Base-by-base conservation (phyloP, 1,140 invertebrate genomes). In the Leptinotarsa defecta region DNA sequence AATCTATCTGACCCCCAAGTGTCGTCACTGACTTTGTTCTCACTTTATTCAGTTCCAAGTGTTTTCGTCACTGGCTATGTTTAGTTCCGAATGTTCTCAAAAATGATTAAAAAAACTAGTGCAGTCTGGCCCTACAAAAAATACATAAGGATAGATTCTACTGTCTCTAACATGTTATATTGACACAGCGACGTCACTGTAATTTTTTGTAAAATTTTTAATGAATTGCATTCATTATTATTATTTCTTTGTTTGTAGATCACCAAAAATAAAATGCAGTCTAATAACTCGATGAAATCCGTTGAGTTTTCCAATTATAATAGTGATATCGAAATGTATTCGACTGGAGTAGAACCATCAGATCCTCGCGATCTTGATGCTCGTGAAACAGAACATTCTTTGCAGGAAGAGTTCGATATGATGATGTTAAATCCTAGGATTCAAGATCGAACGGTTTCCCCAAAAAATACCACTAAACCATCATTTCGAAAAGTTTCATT, bases 291-390 rank as follows among this genome's bases (percentile, higher is more conserved):
- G 11, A 65, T 71, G 17, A 80, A 80, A 77, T 76, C 69, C 20
- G 74, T 76, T 34, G 80, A 82, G 15, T n/a, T 79, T 17, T 81
- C 81, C 6, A 68, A 81, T 48, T 82, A 76, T 57, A 78, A 79
- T 20, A 78, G 73, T 68, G 90, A 87, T 22, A 88, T 86, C 24
- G 90, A 88, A 74, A 86, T 85, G 76, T 89, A 90, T 64, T 90
- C 89, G 1, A 88, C 89, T 81, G 91, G 91, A 70, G 92, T 93
- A 80, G 91, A 91, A 11, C 92, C 92, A 77, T 87, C 91, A 77
- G 92, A 94, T 20, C 85, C 93, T 52, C 88, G 91, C 63, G 90
- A 92, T 76, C 85, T 90, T 79, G 89, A 91, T 57, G 87, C 87
- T 15, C 75, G 88, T 17, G 86, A 88, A 27, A 76, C 76, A 20